phyloP scores from a whole-genome alignment of 2,113 vertebrate species.

The Pan paniscus region DNA sequence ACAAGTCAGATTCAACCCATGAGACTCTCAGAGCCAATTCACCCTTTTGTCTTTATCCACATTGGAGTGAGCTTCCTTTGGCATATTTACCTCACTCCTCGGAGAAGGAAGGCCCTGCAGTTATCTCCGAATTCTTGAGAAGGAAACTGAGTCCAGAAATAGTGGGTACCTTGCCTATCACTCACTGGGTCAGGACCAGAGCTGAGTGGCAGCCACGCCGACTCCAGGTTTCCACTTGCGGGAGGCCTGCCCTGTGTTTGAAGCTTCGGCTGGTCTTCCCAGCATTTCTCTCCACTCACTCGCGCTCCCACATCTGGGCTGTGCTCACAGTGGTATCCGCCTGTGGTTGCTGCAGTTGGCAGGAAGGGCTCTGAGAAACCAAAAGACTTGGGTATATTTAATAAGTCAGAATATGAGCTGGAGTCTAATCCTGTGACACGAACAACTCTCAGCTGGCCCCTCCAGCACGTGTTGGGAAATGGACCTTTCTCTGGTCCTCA shows the following conservation, averaged over 20 bases:
- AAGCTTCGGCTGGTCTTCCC: background rate
- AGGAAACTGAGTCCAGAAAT: background rate
- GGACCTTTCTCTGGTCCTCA: background rate
- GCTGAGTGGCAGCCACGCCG: background rate
- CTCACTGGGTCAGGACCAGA: background rate
- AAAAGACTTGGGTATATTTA: background rate
- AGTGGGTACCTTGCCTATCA: background rate
- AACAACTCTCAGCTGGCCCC: background rate
- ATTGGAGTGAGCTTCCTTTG: background rate
- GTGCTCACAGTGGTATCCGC: background rate
- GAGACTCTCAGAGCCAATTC: background rate
- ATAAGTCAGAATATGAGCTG: background rate
- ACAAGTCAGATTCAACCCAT: background rate
- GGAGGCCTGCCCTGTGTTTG: background rate
- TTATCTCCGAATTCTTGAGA: background rate
- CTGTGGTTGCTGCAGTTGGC: slow-evolving; percentile 33
- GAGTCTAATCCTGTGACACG: background rate
- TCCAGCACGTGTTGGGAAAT: background rate
- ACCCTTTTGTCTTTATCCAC: background rate
- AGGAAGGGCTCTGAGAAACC: slow-evolving; percentile 49
- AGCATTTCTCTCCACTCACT: background rate
- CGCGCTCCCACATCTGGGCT: background rate
- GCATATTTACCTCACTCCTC: background rate
- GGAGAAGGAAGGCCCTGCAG: background rate
- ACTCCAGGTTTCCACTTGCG: background rate